These are phyloP conservation scores for Melanostigma gelatinosum DNA, from an alignment of 2,113 vertebrate species.

Conservation along the genomic window DNA sequence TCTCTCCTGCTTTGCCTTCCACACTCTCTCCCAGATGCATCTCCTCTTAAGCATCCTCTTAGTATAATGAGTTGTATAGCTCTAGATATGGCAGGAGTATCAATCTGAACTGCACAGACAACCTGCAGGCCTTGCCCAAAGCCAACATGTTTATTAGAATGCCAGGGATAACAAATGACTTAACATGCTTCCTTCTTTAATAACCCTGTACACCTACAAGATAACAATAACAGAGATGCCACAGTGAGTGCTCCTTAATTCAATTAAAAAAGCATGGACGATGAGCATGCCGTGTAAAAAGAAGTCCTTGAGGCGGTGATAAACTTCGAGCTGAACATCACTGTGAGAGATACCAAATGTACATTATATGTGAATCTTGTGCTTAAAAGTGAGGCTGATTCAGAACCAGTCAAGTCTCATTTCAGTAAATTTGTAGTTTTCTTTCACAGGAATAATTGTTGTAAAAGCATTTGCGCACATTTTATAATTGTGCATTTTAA, in stretches of 20 bases:
- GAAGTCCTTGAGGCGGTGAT: slow-evolving; percentile 64
- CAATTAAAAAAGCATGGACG: slow-evolving; percentile 72
- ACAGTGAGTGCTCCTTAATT: slow-evolving; percentile 70
- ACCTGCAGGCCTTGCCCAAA: slow-evolving; percentile 61
- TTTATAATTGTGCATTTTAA: slow-evolving; percentile 2
- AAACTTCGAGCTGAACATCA: slow-evolving; percentile 55
- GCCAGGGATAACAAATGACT: slow-evolving; percentile 76
- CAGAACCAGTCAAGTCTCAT: slow-evolving; percentile 1
- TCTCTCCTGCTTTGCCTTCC: slow-evolving; percentile 13
- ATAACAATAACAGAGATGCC: slow-evolving; percentile 72
- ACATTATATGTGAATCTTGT: slow-evolving; percentile 39
- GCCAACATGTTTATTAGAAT: slow-evolving; percentile 76
- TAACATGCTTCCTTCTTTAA: slow-evolving; percentile 70
- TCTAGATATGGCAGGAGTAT: slow-evolving; percentile 66
- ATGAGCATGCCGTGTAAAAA: slow-evolving; percentile 56
- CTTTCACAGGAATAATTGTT: background rate
- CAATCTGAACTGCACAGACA: slow-evolving; percentile 66
- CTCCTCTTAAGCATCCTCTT: slow-evolving; percentile 67
- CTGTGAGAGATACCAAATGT: slow-evolving; percentile 47
- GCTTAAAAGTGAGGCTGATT: slow-evolving; percentile 30
- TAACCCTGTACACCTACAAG: slow-evolving; percentile 75
- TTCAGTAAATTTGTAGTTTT: slow-evolving; percentile 14
- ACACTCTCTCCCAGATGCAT: slow-evolving; percentile 41
- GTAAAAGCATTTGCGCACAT: slow-evolving; percentile 2
- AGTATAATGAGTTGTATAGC: slow-evolving; percentile 71